Evolutionary conservation across 2,113 vertebrate genomes (phyloP).

Genomic region (Plecotus auritus): DNA sequence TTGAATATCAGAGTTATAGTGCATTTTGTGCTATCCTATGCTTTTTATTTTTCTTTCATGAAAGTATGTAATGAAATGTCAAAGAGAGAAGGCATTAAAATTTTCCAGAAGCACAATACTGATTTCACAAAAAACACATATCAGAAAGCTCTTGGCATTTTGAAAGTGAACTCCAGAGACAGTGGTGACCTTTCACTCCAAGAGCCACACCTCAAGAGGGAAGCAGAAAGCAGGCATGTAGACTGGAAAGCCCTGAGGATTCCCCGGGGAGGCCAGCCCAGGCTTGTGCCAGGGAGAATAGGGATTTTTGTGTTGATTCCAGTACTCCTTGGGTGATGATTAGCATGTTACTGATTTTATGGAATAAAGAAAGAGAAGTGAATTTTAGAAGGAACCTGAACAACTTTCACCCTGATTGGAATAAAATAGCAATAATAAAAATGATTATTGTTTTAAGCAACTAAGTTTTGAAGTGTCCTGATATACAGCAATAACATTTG

Average conservation of each 20-base stretch:
- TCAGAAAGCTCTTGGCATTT: neutral
- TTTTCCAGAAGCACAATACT: neutral
- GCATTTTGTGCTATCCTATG: neutral
- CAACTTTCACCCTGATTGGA: neutral
- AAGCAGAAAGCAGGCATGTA: neutral
- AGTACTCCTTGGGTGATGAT: neutral
- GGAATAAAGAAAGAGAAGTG: neutral
- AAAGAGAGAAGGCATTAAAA: neutral
- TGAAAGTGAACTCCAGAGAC: neutral
- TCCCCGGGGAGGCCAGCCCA: neutral
- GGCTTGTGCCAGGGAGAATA: neutral
- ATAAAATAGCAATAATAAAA: neutral
- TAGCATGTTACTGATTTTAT: neutral
- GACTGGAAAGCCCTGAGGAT: neutral
- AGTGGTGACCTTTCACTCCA: neutral
- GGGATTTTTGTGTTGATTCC: neutral
- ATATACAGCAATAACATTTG: neutral
- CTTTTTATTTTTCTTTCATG: conserved; percentile 41
- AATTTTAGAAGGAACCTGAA: neutral
- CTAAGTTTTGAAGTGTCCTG: neutral
- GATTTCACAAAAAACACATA: neutral
- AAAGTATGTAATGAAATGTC: neutral
- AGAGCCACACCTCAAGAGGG: neutral
- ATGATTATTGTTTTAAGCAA: neutral
- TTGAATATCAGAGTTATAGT: neutral